phyloP scores from a whole-genome alignment of 2,888 invertebrate genomes.

The Leucophenga maculata region DNA sequence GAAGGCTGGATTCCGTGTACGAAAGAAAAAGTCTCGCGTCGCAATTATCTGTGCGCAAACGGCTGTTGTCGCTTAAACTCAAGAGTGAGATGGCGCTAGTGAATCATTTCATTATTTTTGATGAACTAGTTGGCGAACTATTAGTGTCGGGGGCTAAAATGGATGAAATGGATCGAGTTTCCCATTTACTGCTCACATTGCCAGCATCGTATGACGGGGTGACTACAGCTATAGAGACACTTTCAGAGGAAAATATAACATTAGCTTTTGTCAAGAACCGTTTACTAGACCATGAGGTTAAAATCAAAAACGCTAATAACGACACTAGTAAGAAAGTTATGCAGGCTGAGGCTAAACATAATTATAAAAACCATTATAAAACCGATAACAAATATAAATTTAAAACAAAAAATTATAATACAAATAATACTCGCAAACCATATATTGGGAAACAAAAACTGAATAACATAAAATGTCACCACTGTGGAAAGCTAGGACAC shows the following conservation, averaged over 20 bases:
- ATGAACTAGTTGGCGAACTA: conserved; percentile 39
- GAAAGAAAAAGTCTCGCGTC: conserved; percentile 38
- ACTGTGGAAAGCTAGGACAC: conserved; percentile 59
- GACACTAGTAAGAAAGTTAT: conserved; percentile 55
- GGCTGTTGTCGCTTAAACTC: conserved; percentile 34
- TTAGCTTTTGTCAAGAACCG: conserved; percentile 63
- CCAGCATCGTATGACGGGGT: conserved; percentile 26
- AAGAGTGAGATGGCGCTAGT: conserved; percentile 31
- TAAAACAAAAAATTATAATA: conserved; percentile 1
- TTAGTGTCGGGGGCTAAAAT: conserved; percentile 8
- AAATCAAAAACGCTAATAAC: conserved; percentile 31
- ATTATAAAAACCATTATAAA: not conserved
- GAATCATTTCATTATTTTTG: conserved; percentile 40
- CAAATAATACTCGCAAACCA: not conserved
- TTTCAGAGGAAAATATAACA: conserved; percentile 37
- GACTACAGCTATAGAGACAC: conserved; percentile 30
- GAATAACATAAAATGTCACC: conserved; percentile 47
- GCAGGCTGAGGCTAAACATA: conserved; percentile 33
- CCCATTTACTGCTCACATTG: conserved; percentile 28
- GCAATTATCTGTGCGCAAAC: conserved; percentile 35
- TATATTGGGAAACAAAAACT: conserved; percentile 5
- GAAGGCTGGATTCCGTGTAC: conserved; percentile 35
- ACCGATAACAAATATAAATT: too few species aligned
- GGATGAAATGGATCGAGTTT: conserved; percentile 31
- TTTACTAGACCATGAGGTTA: conserved; percentile 45